A percentile compares a stretch with the other conserved stretches of the same genome.
Evolutionary conservation across 1,140 invertebrate genomes (phyloP).

Genomic region (Drosophila pseudoananassae): DNA sequence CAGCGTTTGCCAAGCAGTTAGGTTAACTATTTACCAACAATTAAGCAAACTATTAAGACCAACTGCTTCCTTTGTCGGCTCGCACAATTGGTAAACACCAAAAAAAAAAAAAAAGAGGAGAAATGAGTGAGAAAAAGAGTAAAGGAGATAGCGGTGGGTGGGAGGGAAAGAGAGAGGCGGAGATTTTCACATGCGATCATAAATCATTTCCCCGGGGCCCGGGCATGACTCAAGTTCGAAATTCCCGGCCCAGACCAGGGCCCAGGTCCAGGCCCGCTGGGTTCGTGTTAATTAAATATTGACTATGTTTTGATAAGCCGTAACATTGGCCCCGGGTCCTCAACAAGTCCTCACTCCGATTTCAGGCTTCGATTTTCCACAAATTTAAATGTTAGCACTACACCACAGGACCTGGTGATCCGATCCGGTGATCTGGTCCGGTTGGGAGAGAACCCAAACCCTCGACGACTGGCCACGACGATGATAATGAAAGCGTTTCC

Average conservation of each 20-base stretch:
- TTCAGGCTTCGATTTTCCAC: constrained; percentile 54
- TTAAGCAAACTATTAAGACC: constrained; percentile 50
- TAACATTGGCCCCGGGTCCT: constrained; percentile 56
- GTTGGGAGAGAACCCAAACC: background rate
- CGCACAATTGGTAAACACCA: constrained; percentile 46
- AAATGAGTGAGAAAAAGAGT: constrained; percentile 2
- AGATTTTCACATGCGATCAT: constrained; percentile 60
- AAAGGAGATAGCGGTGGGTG: background rate
- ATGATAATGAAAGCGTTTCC: constrained; percentile 82
- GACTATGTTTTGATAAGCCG: constrained; percentile 80
- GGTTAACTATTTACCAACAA: constrained; percentile 43
- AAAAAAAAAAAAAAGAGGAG: constrained; percentile 8
- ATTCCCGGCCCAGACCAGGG: background rate
- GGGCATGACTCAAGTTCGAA: constrained; percentile 32
- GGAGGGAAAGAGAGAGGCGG: constrained; percentile 5
- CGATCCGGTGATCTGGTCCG: no score
- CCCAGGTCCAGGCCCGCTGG: constrained; percentile 45
- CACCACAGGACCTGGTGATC: constrained; percentile 58
- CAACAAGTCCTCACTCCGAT: constrained; percentile 33
- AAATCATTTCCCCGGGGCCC: constrained; percentile 60
- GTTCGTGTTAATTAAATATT: constrained; percentile 83
- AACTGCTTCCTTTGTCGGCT: constrained; percentile 65
- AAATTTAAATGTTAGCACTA: constrained; percentile 59
- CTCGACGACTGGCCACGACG: constrained; percentile 12
- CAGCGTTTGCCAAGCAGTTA: constrained; percentile 44